phyloP scores from a whole-genome alignment of 2,888 invertebrate species.

The Micropterix aruncella region DNA sequence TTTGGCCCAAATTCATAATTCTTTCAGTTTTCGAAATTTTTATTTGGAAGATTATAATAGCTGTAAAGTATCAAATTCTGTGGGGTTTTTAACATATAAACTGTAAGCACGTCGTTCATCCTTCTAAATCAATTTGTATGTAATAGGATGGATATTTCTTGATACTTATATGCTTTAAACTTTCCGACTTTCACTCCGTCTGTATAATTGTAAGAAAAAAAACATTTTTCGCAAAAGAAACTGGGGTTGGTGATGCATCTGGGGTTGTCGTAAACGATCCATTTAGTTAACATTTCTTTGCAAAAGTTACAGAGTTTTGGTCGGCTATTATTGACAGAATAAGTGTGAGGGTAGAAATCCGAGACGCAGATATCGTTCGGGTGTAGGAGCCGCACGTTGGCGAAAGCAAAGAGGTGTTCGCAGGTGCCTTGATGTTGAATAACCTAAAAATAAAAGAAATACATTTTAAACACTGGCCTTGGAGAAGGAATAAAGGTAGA shows the following conservation, averaged over 20 bases:
- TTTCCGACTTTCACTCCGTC: neutral
- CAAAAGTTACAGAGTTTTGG: neutral
- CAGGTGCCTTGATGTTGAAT: constrained; percentile 64
- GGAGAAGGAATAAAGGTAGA: too few relatives aligned
- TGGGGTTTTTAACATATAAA: too few relatives aligned
- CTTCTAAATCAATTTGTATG: too few relatives aligned
- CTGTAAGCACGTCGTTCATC: too few relatives aligned
- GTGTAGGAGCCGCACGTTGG: constrained; percentile 43
- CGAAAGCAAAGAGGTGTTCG: constrained; percentile 62
- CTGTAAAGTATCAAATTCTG: too few relatives aligned
- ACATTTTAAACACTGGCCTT: neutral
- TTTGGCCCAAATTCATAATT: too few relatives aligned
- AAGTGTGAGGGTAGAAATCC: constrained; percentile 29
- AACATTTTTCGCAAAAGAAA: neutral
- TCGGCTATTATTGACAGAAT: neutral
- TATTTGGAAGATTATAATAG: too few relatives aligned
- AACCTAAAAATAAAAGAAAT: neutral
- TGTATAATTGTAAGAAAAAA: neutral
- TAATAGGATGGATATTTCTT: too few relatives aligned
- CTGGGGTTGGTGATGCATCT: neutral
- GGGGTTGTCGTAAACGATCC: neutral
- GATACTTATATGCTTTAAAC: neutral
- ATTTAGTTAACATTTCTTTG: neutral
- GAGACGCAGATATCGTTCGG: constrained; percentile 21
- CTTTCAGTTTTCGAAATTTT: too few relatives aligned